Base-by-base conservation (phyloP, 53 echinoderm and acorn worm genomes). In the Henricia sp. region DNA sequence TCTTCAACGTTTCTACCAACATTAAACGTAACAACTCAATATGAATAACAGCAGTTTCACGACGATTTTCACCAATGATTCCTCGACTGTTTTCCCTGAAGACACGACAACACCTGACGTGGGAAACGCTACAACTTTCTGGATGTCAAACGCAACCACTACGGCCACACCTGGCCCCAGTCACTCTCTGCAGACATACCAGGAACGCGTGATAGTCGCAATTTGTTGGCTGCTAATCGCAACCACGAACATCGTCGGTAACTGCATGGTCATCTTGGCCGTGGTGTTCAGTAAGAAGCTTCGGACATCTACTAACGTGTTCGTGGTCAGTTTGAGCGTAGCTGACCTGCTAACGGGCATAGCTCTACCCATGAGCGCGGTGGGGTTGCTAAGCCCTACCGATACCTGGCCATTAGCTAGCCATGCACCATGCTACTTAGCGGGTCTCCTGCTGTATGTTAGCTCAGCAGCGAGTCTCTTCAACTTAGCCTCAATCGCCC, bases 291-390 rank as follows among this genome's bases (percentile, higher is more conserved):
- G 83, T 16, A 54, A 58, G 26, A 90, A 93, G 55, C 89, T 93
- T 1, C 87, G 70, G 40, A 93, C 89, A 10, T 37, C 58, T 21
- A 89, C 93, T 20, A 93, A 93, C 33, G 90, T 62, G n/a, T 93
- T 93, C 67, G 89, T 93, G 30, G 89, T 90, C 46, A 93, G 82
- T 52, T 69, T 93, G 1, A 86, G 90, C 50, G 34, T 74, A 16
- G 83, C 93, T 1, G 93, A 93, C 57, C 73, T 93, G 2, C 53
- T 90, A 12, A 62, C 82, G 2, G 74, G 90, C 30, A 59, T 90
- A 23, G 72, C 70, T 13, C 14, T 86, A 6, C 60, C 82, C 40
- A 80, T 86, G 50, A 85, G 60, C 37, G 72, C 64, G 10, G 42
- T 90, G 3, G 90, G 78, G 6, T 40, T 90, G 44, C 55, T 86